Conservation (phyloP, 1,140 invertebrate species). For the Helicoverpa zea region DNA sequence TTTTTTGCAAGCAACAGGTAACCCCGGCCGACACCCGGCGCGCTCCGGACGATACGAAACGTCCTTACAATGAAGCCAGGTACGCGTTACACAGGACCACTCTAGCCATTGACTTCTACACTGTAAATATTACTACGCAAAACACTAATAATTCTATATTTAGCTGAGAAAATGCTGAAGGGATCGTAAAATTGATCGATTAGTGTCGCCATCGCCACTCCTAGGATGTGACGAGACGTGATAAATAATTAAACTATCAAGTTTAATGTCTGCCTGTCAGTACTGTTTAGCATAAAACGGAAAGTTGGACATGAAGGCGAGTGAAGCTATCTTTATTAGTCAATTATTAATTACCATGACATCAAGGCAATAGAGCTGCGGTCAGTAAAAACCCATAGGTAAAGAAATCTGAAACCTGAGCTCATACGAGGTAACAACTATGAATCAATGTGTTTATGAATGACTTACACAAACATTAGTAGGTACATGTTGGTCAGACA, state of each 20-base stretch:
- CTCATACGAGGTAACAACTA: slow-evolving; percentile 35
- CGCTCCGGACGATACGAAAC: neutral
- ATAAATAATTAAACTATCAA: slow-evolving; percentile 36
- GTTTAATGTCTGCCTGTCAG: slow-evolving; percentile 16
- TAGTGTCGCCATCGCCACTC: slow-evolving; percentile 10
- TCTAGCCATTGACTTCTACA: neutral
- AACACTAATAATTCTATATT: neutral
- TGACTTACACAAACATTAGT: slow-evolving; percentile 35
- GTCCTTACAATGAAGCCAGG: slow-evolving; percentile 20
- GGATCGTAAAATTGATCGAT: slow-evolving; percentile 33
- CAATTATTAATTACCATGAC: slow-evolving; percentile 20
- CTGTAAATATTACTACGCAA: neutral
- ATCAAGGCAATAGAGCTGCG: slow-evolving; percentile 36
- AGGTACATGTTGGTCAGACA: slow-evolving; percentile 5
- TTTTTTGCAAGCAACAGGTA: slow-evolving; percentile 50
- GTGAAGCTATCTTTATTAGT: neutral
- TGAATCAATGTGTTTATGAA: slow-evolving; percentile 41
- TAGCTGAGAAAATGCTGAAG: slow-evolving; percentile 1
- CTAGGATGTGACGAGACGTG: slow-evolving; percentile 17
- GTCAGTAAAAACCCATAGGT: slow-evolving; percentile 31
- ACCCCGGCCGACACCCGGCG: slow-evolving; percentile 24
- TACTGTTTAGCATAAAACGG: slow-evolving; percentile 6
- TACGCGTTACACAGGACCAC: neutral
- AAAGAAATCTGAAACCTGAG: slow-evolving; percentile 42
- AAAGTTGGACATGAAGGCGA: neutral